These are phyloP conservation scores for Nomada ferruginata DNA, from an alignment of 2,888 invertebrate species.

Conservation along the genomic window DNA sequence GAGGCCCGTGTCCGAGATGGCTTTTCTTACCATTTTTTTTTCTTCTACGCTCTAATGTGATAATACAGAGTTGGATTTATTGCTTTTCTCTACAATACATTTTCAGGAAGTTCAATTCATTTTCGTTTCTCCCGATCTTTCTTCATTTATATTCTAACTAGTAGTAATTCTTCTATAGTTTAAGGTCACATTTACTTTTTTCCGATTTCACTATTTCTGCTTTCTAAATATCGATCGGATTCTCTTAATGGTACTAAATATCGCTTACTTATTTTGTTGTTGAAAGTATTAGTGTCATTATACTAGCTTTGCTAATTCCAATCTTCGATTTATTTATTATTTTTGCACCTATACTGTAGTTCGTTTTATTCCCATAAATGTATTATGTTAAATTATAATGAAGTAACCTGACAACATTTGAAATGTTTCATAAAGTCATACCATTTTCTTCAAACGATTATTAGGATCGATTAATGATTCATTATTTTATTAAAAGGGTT, in stretches of 20 bases:
- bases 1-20: conserved; percentile 69
- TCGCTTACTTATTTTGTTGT: too few relatives aligned
- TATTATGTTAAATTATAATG: neutral
- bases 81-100: neutral
- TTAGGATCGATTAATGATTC: neutral
- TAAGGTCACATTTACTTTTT: neutral
- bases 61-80: conserved; percentile 50
- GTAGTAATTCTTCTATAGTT: neutral
- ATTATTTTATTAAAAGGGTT: neutral
- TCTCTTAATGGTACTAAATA: too few relatives aligned
- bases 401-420: neutral
- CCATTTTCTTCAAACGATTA: conserved; percentile 1
- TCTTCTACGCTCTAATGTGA: conserved; percentile 53
- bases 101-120: neutral
- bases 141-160: too few relatives aligned
- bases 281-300: too few relatives aligned
- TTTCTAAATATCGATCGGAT: too few relatives aligned
- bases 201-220: neutral
- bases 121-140: neutral
- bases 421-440: neutral
- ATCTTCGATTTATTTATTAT: neutral
- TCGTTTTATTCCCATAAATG: neutral
- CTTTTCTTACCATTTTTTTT: conserved; percentile 46
- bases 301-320: too few relatives aligned
- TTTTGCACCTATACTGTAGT: neutral